A percentile compares a stretch with the other conserved stretches of the same genome.
phyloP scores from a whole-genome alignment of 2,888 invertebrate species.

The Acanthopleura granulata region DNA sequence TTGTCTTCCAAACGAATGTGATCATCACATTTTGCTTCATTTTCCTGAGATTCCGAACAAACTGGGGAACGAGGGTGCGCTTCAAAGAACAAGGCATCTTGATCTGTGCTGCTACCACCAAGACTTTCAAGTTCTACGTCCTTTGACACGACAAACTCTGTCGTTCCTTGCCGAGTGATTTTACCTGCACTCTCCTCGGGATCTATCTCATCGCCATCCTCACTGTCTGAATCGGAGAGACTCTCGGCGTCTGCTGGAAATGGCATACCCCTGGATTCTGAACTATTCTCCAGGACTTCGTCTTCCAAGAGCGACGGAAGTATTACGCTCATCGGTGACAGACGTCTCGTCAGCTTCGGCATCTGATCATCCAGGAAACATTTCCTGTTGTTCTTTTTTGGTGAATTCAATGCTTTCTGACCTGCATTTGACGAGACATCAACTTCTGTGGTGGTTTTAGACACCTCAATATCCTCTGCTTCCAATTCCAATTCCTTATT shows the following conservation, averaged over 20 bases:
- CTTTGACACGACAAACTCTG: slow-evolving; percentile 7
- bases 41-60: too few species aligned
- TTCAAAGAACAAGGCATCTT: too few species aligned
- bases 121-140: background rate
- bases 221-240: background rate
- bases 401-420: background rate
- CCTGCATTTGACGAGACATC: background rate
- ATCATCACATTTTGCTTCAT: too few species aligned
- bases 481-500: background rate
- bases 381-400: too few species aligned
- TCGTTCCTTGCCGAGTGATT: background rate
- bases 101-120: slow-evolving; percentile 8
- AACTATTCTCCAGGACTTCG: background rate
- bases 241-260: background rate
- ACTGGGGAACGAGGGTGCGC: too few species aligned
- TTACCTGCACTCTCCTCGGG: background rate
- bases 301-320: background rate
- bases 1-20: too few species aligned
- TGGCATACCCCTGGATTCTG: background rate
- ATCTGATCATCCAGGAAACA: too few species aligned
- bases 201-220: background rate
- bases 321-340: background rate
- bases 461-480: background rate
- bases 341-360: background rate
- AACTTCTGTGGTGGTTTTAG: background rate